A percentile compares a stretch with the other conserved stretches of the same genome.
Conservation (phyloP, 2,888 invertebrate species). For the Hemaris fuciformis region DNA sequence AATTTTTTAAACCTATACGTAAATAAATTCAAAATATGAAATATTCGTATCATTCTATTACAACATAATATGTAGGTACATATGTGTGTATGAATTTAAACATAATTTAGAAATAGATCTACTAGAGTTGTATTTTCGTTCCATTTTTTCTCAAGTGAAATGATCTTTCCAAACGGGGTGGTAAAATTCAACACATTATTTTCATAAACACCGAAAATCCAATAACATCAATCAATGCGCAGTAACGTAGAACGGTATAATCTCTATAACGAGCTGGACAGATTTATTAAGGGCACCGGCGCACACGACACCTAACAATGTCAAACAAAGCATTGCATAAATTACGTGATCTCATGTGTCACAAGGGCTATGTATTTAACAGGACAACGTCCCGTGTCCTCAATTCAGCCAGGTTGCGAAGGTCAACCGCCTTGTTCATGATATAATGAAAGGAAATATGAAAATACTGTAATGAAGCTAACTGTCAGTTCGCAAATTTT, state of each 20-base stretch:
- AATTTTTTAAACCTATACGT: too few relatives aligned
- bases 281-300: slow-evolving; percentile 12
- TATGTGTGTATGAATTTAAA: too few relatives aligned
- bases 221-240: not conserved
- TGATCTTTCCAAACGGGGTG: too few relatives aligned
- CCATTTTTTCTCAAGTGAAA: too few relatives aligned
- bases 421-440: not conserved
- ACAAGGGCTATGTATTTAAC: slow-evolving; percentile 6
- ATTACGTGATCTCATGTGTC: not conserved
- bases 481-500: slow-evolving; percentile 8
- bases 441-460: slow-evolving; percentile 9
- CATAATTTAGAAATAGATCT: too few relatives aligned
- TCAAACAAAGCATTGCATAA: slow-evolving; percentile 8
- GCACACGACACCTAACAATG: not conserved
- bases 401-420: not conserved
- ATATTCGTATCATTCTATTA: too few relatives aligned
- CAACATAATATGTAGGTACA: too few relatives aligned
- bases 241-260: slow-evolving; percentile 21
- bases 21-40: too few relatives aligned
- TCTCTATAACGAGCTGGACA: not conserved
- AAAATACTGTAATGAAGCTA: slow-evolving; percentile 5
- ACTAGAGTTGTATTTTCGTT: too few relatives aligned
- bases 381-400: slow-evolving; percentile 6
- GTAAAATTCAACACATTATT: too few relatives aligned
- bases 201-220: not conserved